phyloP scores from a whole-genome alignment of 1,140 invertebrate species.

The Scaptomyza pallida region DNA sequence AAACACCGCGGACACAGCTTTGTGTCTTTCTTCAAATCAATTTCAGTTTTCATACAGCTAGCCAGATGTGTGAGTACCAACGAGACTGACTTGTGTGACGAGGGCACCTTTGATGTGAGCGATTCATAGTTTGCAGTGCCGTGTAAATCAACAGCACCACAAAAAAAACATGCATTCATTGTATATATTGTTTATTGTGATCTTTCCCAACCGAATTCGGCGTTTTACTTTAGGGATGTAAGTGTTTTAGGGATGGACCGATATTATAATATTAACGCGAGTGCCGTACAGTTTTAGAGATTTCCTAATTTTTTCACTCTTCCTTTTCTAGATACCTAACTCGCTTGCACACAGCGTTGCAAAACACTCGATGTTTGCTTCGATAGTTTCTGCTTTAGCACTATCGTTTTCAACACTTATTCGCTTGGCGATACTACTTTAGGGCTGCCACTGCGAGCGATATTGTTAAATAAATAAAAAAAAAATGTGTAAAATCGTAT shows the following conservation, averaged over 20 bases:
- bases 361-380: constrained; percentile 30
- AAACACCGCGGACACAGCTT: constrained; percentile 68
- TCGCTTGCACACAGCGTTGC: constrained; percentile 24
- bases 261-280: constrained; percentile 38
- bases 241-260: constrained; percentile 55
- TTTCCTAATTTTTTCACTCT: constrained; percentile 35
- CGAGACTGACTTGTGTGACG: constrained; percentile 66
- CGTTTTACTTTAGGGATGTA: constrained; percentile 53
- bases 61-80: constrained; percentile 73
- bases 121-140: constrained; percentile 47
- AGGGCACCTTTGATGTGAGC: constrained; percentile 60
- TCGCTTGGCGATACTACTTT: not conserved
- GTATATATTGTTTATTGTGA: constrained; percentile 11
- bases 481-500: not conserved
- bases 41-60: constrained; percentile 63
- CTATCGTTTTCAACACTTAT: not conserved
- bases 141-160: constrained; percentile 63
- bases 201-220: constrained; percentile 19
- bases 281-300: constrained; percentile 43
- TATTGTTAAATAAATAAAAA: not conserved
- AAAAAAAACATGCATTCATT: constrained; percentile 72
- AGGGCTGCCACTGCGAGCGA: constrained; percentile 8
- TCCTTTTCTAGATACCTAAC: constrained; percentile 38
- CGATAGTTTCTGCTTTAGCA: constrained; percentile 3
- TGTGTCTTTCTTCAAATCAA: constrained; percentile 49